Percentiles rank a stretch among this genome's conserved stretches.
These are phyloP conservation scores for Xanthorhoe spadicearia DNA, from an alignment of 2,888 invertebrate genomes.

Conservation along the genomic window DNA sequence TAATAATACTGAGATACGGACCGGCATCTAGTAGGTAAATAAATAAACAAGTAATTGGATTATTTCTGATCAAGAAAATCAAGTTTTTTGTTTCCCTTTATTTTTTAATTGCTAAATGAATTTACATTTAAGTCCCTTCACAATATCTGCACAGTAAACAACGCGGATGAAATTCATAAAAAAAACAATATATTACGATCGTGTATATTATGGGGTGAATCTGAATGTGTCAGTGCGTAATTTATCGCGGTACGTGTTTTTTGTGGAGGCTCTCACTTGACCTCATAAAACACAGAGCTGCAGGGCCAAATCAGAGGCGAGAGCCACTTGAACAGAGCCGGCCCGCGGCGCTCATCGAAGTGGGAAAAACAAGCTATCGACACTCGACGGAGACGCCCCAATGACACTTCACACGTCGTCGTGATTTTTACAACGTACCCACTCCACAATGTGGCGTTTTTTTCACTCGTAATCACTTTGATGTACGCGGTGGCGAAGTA, in stretches of 20 bases:
- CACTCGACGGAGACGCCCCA: constrained; percentile 78
- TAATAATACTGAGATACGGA: too few species aligned
- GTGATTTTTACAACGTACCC: constrained; percentile 83
- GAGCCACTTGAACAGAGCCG: constrained; percentile 52
- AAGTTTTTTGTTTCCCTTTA: too few species aligned
- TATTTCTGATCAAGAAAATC: too few species aligned
- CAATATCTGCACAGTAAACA: constrained; percentile 32
- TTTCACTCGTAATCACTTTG: constrained; percentile 77
- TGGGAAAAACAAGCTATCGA: constrained; percentile 84
- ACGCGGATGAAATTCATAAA: constrained; percentile 56
- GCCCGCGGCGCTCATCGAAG: constrained; percentile 68
- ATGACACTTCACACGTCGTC: constrained; percentile 83
- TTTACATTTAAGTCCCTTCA: neutral
- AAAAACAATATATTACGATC: constrained; percentile 79
- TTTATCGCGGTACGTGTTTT: constrained; percentile 82
- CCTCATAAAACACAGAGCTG: constrained; percentile 82
- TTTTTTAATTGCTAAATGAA: too few species aligned
- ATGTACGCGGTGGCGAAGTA: constrained; percentile 59
- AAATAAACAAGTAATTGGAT: too few species aligned
- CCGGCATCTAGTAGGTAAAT: too few species aligned
- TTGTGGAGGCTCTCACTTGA: constrained; percentile 81
- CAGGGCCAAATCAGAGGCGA: constrained; percentile 71
- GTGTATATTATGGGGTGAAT: constrained; percentile 80
- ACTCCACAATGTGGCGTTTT: constrained; percentile 71
- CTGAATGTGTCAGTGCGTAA: constrained; percentile 84